Base-by-base conservation (phyloP, 2,113 vertebrate genomes). In the Orycteropus afer region DNA sequence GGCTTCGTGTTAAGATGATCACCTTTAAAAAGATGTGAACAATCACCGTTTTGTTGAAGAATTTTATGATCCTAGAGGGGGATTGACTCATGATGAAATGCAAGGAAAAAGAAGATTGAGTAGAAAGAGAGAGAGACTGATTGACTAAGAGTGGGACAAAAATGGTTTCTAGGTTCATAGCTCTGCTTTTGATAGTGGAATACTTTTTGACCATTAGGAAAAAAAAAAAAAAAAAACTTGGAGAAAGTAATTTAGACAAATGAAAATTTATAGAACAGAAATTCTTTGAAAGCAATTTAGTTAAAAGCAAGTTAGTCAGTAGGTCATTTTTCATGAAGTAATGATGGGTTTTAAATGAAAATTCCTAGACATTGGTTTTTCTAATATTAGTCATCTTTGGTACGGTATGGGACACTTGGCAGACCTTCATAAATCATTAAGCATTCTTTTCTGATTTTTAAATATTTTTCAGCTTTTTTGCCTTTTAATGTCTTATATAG, bases 281-380 rank as follows among this genome's bases (percentile, higher is more conserved):
- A 79, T 89, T 81, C 29, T 1, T n/a, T 73, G 80, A 93, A 83
- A 92, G 29, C 18, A 77, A 78, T 82, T 86, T 69, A 81, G 49
- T 34, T 89, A 92, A 91, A 93, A 59, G 27, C 25, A 89, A 91
- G 42, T 73, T 91, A 74, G 18, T 93, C 74, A 93, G 13, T 29
- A 92, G 84, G 22, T 83, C 83, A 80, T 89, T 73, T 89, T 74
- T 32, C 4, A 27, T 91, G 53, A 94, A 94, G 59, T 84, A 34
- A 77, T 65, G 47, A 63, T 63, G 23, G 12, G 12, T 45, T 65
- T 85, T 90, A 83, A 85, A 88, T 27, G 40, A 90, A 82, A 94
- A 80, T 83, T 47, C 73, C 15, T 4, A 89, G 22, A 55, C 20
- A 45, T 49, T 51, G 47, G 3, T 27, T 61, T 90, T 73, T 40